phyloP scores from a whole-genome alignment of 2,797 vertebrate genomes.

The Lerista edwardsae region DNA sequence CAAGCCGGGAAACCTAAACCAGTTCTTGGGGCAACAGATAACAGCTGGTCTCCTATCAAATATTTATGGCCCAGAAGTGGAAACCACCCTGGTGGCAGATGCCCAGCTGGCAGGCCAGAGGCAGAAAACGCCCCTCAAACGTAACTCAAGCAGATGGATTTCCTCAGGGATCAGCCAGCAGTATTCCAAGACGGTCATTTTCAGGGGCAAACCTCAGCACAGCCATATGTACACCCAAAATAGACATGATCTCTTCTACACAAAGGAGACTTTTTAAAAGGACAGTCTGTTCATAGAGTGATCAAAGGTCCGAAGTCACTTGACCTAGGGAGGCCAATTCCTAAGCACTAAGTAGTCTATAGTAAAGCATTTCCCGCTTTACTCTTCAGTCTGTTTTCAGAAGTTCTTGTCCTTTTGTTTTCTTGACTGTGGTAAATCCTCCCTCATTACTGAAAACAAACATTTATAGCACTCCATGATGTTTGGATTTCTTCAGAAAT shows the following conservation, averaged over 20 bases:
- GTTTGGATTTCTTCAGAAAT: neutral
- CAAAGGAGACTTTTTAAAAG: neutral
- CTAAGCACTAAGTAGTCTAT: neutral
- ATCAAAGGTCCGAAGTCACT: neutral
- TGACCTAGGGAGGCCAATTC: neutral
- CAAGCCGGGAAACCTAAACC: constrained; percentile 56
- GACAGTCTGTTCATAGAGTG: neutral
- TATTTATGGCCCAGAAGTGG: constrained; percentile 51
- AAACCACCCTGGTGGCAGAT: constrained; percentile 50
- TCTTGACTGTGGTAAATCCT: neutral
- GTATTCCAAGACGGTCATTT: neutral
- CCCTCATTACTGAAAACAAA: neutral
- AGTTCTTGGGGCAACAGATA: constrained; percentile 52
- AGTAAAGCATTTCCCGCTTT: neutral
- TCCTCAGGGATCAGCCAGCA: neutral
- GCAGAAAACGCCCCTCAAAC: neutral
- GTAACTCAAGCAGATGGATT: neutral
- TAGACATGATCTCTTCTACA: neutral
- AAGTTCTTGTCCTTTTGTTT: neutral
- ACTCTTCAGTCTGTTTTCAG: neutral
- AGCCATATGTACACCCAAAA: neutral
- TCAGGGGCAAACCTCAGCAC: neutral
- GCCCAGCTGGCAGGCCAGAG: neutral
- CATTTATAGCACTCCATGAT: neutral
- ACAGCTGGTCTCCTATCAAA: constrained; percentile 62